Evolutionary conservation across 2,113 vertebrate species (phyloP).

Genomic region (Bufo bufo): DNA sequence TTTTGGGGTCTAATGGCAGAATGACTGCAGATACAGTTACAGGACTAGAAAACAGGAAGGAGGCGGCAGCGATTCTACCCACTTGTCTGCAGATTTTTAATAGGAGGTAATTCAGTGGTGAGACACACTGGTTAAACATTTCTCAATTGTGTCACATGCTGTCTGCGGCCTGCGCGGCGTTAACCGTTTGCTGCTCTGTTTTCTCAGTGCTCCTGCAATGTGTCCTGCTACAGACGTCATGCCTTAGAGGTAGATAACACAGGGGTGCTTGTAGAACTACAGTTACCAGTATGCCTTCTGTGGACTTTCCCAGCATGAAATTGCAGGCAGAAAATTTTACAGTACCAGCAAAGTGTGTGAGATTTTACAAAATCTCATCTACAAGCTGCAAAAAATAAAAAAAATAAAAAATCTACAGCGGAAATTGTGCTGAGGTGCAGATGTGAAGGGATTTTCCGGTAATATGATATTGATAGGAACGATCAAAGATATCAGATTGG

Average conservation of each 20-base stretch:
- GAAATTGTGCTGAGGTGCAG: no score
- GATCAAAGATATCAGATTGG: no score
- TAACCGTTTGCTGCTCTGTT: conserved; percentile 35
- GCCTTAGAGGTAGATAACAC: no score
- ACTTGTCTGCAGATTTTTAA: conserved; percentile 53
- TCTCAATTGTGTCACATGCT: conserved; percentile 53
- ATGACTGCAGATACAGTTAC: neutral
- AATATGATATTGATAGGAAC: no score
- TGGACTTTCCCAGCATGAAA: no score
- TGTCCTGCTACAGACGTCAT: neutral
- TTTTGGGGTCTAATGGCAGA: neutral
- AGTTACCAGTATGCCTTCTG: neutral
- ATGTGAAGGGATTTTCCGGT: no score
- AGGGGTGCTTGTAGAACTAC: neutral
- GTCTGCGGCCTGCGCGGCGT: conserved; percentile 35
- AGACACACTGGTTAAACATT: conserved; percentile 54
- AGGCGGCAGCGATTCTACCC: conserved; percentile 26
- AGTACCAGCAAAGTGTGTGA: no score
- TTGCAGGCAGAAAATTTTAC: no score
- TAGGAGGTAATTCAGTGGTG: conserved; percentile 51
- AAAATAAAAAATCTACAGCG: no score
- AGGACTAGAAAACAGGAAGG: conserved; percentile 38
- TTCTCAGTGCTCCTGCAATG: neutral
- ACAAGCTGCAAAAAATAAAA: no score
- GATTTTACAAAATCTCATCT: no score